Evolutionary conservation across 2,888 invertebrate species (phyloP), one percentile per base, ranked within the genome.

Genomic region (Thelaira solivaga): DNA sequence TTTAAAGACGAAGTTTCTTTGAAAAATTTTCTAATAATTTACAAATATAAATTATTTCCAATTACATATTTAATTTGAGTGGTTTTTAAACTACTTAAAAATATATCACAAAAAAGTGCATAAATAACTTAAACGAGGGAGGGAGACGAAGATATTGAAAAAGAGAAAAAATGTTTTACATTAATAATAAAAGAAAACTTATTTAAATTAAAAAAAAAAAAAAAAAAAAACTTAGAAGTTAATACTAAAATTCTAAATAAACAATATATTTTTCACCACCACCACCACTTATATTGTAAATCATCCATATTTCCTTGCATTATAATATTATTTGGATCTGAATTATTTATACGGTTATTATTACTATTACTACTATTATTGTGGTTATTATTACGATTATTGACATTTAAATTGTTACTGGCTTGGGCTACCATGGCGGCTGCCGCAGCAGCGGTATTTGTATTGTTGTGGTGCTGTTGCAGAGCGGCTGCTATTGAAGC

Each of bases 371-470:
- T 79, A 57, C 62, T 79, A 78, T 79, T 81, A 41, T 78, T 77
- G 43, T 69, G 69, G 65, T 80, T 82, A 64, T 79, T 78, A 16
- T 80, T 80, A 76, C 72, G 76, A 65, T 73, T 67, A 75, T 80
- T 82, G 49, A 81, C 80, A 80, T 81, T 82, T 76, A 82, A 78
- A 78, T 82, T 81, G 72, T 81, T 81, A 29, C 76, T 81, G 90
- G 87, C 91, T 90, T 81, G 91, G 89, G 24, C 90, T 90, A 76
- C 91, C 90, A 85, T 90, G 90, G 88, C 91, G 90, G 87, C 90
- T 89, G 84, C 91, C 90, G 83, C 91, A 90, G 87, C 91, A 90
- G 89, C 91, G 90, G 83, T 91, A 90, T 87, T 91, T 90, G 89
- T 90, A 41, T 80, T 78, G 49, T 71, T 74, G 31, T 78, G 78